These are phyloP conservation scores for Epinephelus malabaricus DNA, from an alignment of 2,797 vertebrate genomes.

Conservation along the genomic window DNA sequence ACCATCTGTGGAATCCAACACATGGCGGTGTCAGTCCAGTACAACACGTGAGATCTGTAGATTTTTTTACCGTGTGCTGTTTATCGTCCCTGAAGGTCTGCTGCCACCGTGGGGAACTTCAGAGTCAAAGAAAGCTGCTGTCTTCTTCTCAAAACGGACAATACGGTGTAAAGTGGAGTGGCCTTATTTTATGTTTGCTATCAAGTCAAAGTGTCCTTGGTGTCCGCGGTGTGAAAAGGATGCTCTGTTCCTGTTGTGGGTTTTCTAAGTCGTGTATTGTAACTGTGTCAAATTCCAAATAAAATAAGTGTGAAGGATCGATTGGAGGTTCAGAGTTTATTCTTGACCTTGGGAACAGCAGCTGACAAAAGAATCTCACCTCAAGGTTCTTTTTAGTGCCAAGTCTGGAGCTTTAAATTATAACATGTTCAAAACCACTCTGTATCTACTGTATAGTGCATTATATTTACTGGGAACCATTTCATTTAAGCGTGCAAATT, in stretches of 20 bases:
- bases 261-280: slow-evolving; percentile 54
- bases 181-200: slow-evolving; percentile 67
- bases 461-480: background rate
- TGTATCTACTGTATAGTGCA: rapidly evolving
- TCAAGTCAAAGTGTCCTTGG: slow-evolving; percentile 67
- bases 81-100: slow-evolving; percentile 2
- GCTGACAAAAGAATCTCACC: background rate
- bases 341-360: slow-evolving; percentile 18
- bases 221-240: slow-evolving; percentile 9
- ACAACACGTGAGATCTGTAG: background rate
- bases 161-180: slow-evolving; percentile 58
- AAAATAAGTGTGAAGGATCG: slow-evolving; percentile 44
- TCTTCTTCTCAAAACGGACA: slow-evolving; percentile 67
- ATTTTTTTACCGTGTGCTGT: background rate
- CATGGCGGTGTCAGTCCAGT: background rate
- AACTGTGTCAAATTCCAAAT: slow-evolving; percentile 61
- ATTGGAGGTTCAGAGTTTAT: slow-evolving; percentile 19
- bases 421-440: background rate
- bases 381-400: background rate
- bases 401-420: background rate
- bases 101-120: slow-evolving; percentile 14
- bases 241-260: slow-evolving; percentile 40
- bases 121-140: slow-evolving; percentile 39
- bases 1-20: background rate
- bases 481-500: background rate